A percentile compares a stretch with the other conserved stretches of the same genome.
These are phyloP conservation scores for Rhopalosiphum nymphaeae DNA, from an alignment of 2,888 invertebrate species.

Conservation along the genomic window DNA sequence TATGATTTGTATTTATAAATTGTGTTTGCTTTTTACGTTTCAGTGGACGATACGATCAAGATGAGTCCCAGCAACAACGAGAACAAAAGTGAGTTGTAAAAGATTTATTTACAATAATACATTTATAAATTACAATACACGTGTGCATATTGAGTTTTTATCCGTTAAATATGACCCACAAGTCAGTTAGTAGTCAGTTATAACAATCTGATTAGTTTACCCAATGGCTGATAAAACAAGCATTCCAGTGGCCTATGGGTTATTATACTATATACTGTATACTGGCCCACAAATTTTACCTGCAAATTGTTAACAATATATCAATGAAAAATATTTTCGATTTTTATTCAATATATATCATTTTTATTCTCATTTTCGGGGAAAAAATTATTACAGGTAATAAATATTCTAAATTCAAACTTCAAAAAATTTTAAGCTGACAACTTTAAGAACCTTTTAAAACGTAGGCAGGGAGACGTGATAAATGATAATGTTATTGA, in stretches of 20 bases:
- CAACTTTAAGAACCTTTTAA: not conserved
- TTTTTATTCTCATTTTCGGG: not conserved
- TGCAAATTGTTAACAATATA: not conserved
- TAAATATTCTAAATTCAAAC: not conserved
- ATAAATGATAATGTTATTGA: not conserved
- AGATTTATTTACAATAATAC: not conserved
- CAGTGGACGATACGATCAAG: slow-evolving; percentile 55
- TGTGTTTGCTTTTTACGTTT: slow-evolving; percentile 46
- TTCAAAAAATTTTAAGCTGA: not conserved
- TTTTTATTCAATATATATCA: not conserved
- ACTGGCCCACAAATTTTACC: not conserved
- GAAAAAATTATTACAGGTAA: not conserved
- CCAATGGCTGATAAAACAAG: not conserved
- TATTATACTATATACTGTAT: too few species aligned
- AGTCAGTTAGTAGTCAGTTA: not conserved
- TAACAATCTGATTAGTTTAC: not conserved
- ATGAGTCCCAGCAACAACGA: slow-evolving; percentile 63
- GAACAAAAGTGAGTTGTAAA: slow-evolving; percentile 58
- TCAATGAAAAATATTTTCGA: not conserved
- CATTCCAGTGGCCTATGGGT: not conserved
- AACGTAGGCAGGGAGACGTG: not conserved
- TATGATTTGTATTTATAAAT: slow-evolving; percentile 50
- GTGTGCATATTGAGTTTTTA: not conserved
- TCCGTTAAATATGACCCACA: not conserved
- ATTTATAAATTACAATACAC: not conserved